phyloP scores from a whole-genome alignment of 2,113 vertebrate species.

The Malurus cyaneus region DNA sequence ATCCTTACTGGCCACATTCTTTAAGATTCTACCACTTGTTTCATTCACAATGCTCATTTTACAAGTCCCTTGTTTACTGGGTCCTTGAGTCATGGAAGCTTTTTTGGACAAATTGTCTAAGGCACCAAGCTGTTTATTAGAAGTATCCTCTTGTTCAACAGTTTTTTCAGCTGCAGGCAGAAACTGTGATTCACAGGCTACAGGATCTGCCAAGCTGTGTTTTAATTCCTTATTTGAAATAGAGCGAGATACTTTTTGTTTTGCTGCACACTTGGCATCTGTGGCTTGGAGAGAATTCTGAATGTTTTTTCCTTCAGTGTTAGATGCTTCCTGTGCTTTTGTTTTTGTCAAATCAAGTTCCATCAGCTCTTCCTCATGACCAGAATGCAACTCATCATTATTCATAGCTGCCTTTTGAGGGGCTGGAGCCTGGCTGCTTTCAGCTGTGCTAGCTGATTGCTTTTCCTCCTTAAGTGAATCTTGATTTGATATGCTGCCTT shows the following conservation, averaged over 20 bases:
- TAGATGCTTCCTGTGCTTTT: constrained; percentile 7
- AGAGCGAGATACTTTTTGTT: constrained; percentile 6
- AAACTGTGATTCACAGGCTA: not conserved
- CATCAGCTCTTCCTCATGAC: constrained; percentile 45
- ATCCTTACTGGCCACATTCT: not conserved
- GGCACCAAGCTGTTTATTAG: constrained; percentile 46
- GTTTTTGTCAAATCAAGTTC: constrained; percentile 51
- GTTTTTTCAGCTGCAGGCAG: constrained; percentile 44
- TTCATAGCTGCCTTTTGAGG: constrained; percentile 31
- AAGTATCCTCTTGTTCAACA: constrained; percentile 22
- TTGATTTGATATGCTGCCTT: constrained; percentile 53
- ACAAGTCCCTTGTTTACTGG: not conserved
- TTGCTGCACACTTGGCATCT: constrained; percentile 21
- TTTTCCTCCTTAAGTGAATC: constrained; percentile 63
- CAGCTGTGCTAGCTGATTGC: not conserved
- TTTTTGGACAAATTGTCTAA: constrained; percentile 38
- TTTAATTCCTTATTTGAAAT: constrained; percentile 36
- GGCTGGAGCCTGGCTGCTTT: not conserved
- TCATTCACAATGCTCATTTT: not conserved
- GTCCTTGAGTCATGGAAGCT: constrained; percentile 18
- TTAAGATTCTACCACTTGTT: not conserved
- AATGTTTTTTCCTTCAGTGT: not conserved
- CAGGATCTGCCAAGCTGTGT: not conserved
- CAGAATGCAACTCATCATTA: not conserved
- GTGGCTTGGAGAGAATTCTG: not conserved